Percentiles rank a stretch among this genome's conserved stretches.
phyloP scores from a whole-genome alignment of 1,140 invertebrate genomes.

The Choristoneura fumiferana region DNA sequence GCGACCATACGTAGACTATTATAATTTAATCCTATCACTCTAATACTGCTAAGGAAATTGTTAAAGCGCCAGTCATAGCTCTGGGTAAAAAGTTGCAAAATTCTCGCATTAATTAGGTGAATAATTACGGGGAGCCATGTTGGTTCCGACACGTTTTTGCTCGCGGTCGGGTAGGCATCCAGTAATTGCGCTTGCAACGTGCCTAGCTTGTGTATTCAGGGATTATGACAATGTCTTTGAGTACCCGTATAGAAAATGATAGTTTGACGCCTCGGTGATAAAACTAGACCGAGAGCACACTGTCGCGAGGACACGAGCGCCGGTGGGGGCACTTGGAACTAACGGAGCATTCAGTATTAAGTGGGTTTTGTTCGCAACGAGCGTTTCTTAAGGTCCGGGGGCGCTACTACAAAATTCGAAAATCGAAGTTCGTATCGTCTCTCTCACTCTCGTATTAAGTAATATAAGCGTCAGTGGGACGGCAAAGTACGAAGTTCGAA shows the following conservation, averaged over 20 bases:
- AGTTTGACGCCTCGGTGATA: neutral
- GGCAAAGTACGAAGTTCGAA: no score
- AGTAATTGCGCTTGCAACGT: slow-evolving; percentile 28
- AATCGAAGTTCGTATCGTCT: no score
- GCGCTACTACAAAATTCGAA: no score
- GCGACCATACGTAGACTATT: slow-evolving; percentile 1
- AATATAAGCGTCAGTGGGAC: no score
- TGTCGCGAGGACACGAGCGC: no score
- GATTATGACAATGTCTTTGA: slow-evolving; percentile 3
- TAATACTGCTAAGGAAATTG: slow-evolving; percentile 30
- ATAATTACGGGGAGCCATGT: slow-evolving; percentile 20
- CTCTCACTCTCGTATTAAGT: no score
- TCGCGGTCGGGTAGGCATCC: slow-evolving; percentile 24
- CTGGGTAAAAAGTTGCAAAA: slow-evolving; percentile 17
- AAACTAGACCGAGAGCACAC: slow-evolving; percentile 4
- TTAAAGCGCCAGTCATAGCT: slow-evolving; percentile 23
- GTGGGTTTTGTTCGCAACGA: no score
- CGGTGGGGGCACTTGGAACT: no score
- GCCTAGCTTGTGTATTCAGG: slow-evolving; percentile 22
- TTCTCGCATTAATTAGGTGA: slow-evolving; percentile 19
- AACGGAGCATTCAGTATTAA: no score
- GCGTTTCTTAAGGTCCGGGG: no score
- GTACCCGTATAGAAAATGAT: slow-evolving; percentile 1
- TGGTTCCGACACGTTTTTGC: slow-evolving; percentile 31
- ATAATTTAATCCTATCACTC: slow-evolving; percentile 18